Conservation (phyloP, 2,888 invertebrate genomes). For the Conchocele bisecta region DNA sequence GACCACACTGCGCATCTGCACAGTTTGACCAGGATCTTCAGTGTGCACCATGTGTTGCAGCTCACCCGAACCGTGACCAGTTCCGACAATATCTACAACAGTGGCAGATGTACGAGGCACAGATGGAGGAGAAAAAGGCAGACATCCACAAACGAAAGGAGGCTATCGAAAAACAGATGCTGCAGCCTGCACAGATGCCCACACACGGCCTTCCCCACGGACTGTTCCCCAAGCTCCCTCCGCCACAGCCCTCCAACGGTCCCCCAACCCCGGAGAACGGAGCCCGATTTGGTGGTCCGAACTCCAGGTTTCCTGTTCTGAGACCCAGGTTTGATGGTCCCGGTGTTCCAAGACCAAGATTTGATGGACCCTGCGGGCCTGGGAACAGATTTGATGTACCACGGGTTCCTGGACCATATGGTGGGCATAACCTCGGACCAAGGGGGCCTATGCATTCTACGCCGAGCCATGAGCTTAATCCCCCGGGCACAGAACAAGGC, state of each 20-base stretch:
- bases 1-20: too few species aligned
- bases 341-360: slow-evolving; percentile 5
- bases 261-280: slow-evolving; percentile 12
- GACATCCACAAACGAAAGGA: slow-evolving; percentile 72
- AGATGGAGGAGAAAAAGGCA: slow-evolving; percentile 78
- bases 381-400: slow-evolving; percentile 10
- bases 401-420: slow-evolving; percentile 5
- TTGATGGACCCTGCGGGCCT: slow-evolving; percentile 30
- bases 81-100: slow-evolving; percentile 90
- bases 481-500: background rate
- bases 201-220: slow-evolving; percentile 5
- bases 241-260: slow-evolving; percentile 15
- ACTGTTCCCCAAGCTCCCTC: background rate
- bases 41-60: slow-evolving; percentile 62
- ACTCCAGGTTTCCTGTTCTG: background rate
- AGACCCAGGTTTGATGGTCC: slow-evolving; percentile 31
- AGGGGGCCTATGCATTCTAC: background rate
- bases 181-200: slow-evolving; percentile 24
- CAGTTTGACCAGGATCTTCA: too few species aligned
- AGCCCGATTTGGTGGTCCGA: slow-evolving; percentile 30
- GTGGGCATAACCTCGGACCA: slow-evolving; percentile 5
- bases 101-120: slow-evolving; percentile 88
- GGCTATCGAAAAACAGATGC: slow-evolving; percentile 53
- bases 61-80: slow-evolving; percentile 92
- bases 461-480: slow-evolving; percentile 23